phyloP scores from a whole-genome alignment of 2,888 invertebrate species.

The Leistus spinibarbis region DNA sequence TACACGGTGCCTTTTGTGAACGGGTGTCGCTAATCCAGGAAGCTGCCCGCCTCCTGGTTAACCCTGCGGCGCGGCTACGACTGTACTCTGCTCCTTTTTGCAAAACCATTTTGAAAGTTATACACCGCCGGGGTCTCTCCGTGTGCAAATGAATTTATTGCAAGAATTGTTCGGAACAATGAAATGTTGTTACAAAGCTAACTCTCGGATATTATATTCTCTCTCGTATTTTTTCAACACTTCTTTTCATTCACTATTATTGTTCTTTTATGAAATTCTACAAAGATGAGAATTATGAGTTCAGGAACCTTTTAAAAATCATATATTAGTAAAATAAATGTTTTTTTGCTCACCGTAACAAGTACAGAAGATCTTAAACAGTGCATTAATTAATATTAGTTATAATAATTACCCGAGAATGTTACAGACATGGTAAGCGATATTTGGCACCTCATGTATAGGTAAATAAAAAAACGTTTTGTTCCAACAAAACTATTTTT shows the following conservation, averaged over 20 bases:
- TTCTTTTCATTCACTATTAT: too few relatives aligned
- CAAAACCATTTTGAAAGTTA: not conserved
- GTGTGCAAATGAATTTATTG: conserved; percentile 27
- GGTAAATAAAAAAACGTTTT: too few relatives aligned
- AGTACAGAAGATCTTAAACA: too few relatives aligned
- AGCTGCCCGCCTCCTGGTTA: not conserved
- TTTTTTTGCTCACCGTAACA: too few relatives aligned
- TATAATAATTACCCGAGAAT: too few relatives aligned
- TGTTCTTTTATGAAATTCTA: not conserved
- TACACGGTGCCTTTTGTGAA: not conserved
- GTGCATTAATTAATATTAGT: too few relatives aligned
- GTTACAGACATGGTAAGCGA: too few relatives aligned
- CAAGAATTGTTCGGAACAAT: conserved; percentile 24
- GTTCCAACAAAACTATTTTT: not conserved
- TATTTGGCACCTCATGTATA: too few relatives aligned
- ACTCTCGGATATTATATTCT: too few relatives aligned
- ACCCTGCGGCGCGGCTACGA: not conserved
- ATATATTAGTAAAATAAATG: too few relatives aligned
- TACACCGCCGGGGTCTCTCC: conserved; percentile 8
- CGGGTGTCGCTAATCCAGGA: not conserved
- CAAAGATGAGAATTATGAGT: not conserved
- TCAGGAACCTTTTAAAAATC: not conserved
- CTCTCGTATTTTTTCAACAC: not conserved
- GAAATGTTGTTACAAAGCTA: not conserved
- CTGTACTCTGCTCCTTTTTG: not conserved